Base-by-base conservation (phyloP, 1,140 invertebrate species). In the Cherax quadricarinatus region DNA sequence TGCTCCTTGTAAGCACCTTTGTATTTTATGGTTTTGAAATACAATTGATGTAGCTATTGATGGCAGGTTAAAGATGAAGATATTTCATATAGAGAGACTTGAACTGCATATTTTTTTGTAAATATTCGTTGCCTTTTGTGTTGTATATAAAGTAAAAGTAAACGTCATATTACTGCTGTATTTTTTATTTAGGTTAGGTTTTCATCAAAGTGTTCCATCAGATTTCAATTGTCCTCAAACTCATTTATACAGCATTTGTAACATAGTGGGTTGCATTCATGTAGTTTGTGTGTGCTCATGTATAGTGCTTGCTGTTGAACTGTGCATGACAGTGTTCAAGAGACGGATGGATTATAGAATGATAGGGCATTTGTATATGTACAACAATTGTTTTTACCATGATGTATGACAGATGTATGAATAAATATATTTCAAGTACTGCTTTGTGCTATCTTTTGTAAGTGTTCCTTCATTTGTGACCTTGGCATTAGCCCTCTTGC, bases 381-480 rank as follows among this genome's bases (percentile, higher is more conserved):
- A 91, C 90, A 91, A 91, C 90, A 81, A 86, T 91, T 91, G 84
- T 91, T 91, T 86, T 91, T 91, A 91, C 90, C 90, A 91, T 91
- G 60, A 91, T 91, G 90, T 91, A 91, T 91, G 90, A 91, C 90
- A 87, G 90, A 87, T 75, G 90, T 86, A 91, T 91, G 90, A 91
- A 91, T 91, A 91, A 91, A 91, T 87, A 91, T 83, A 91, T 91
- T 91, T 91, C 84, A 91, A 91, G 90, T 91, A 91, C 86, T 91
- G 90, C 84, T 91, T 91, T 87, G 90, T 91, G 51, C 90, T 91
- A 82, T 91, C 84, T 86, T 87, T 87, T 82, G 79, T 91, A 91
- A 75, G 90, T 79, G 53, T 86, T 91, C 90, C 90, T 87, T 91
- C 90, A 86, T 81, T 81, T 87, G 70, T 78, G n/a, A 70, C 90